These are phyloP conservation scores for Heliconius congener DNA, from an alignment of 1,140 invertebrate species.

Conservation along the genomic window DNA sequence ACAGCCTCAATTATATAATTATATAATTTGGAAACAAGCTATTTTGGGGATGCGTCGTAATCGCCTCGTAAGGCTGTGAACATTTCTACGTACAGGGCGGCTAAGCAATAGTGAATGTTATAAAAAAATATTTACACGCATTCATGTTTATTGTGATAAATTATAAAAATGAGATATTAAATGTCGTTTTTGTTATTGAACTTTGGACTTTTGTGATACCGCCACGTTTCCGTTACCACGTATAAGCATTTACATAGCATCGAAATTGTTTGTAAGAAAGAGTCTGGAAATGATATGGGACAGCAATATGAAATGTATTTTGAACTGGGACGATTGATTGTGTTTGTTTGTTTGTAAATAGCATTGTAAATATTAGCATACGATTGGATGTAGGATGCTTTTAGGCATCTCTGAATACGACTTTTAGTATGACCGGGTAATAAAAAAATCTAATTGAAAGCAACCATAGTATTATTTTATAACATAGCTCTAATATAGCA, in stretches of 20 bases:
- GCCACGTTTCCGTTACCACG: constrained; percentile 5
- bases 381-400: constrained; percentile 65
- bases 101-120: constrained; percentile 15
- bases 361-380: constrained; percentile 67
- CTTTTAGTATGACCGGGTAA: constrained; percentile 54
- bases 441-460: constrained; percentile 38
- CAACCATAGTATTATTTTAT: constrained; percentile 38
- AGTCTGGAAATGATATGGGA: constrained; percentile 10
- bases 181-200: constrained; percentile 4
- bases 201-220: constrained; percentile 9
- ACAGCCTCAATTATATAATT: background rate
- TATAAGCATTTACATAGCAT: constrained; percentile 8
- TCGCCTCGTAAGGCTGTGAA: constrained; percentile 10
- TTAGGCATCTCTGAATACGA: constrained; percentile 49
- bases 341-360: constrained; percentile 63
- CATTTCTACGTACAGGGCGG: constrained; percentile 13
- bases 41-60: constrained; percentile 9
- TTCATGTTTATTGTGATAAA: constrained; percentile 35
- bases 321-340: constrained; percentile 14
- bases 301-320: constrained; percentile 33
- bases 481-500: constrained; percentile 15
- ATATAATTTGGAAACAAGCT: constrained; percentile 12
- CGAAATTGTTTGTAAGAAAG: constrained; percentile 12
- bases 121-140: constrained; percentile 22
- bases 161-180: constrained; percentile 7